Evolutionary conservation across 2,888 invertebrate genomes (phyloP), one percentile per base, ranked within the genome.

Genomic region (Bellardia pandia): DNA sequence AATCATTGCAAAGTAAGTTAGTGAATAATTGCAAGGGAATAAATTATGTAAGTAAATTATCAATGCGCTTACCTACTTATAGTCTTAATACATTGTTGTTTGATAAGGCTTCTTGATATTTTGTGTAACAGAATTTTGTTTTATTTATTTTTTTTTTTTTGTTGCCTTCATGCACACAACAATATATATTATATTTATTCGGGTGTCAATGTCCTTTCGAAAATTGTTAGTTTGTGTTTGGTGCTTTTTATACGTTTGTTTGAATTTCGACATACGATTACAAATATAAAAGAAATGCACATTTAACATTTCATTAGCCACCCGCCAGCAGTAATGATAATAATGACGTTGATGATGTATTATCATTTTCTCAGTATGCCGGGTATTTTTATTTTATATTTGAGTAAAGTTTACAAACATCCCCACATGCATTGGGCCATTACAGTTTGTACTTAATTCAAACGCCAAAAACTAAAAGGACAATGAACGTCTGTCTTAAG

Each of bases 281-380:
- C 45, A 80, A 68, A 82, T 40, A 58, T 40, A 37, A n/a, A n/a
- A 66, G 74, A 81, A 79, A 66, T 80, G 84, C 77, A 77, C 71
- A 71, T 62, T 85, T 85, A 81, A 85, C 85, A 81, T 81, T 87
- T 85, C 81, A 85, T 81, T 87, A 81, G 62, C 80, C 85, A 87
- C 87, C 80, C 85, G 84, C 87, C 68, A 71, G 58, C 66, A 74
- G 42, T 75, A 53, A 62, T 64, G 60, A 78, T 68, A 62, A 30
- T 23, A 51, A 60, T 56, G 76, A 77, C 23, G 23, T 1, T 40
- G 62, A 64, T 84, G 78, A 85, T 64, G 74, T 83, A 83, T 83
- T 56, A 64, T 83, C 53, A 74, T 80, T 69, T 85, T 66, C 56
- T 40, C 60, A 69, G 72, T 58, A 60, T 58, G 45, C 42, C 62